These are phyloP conservation scores for Tanytarsus gracilentus DNA, from an alignment of 2,888 invertebrate genomes.

Conservation along the genomic window DNA sequence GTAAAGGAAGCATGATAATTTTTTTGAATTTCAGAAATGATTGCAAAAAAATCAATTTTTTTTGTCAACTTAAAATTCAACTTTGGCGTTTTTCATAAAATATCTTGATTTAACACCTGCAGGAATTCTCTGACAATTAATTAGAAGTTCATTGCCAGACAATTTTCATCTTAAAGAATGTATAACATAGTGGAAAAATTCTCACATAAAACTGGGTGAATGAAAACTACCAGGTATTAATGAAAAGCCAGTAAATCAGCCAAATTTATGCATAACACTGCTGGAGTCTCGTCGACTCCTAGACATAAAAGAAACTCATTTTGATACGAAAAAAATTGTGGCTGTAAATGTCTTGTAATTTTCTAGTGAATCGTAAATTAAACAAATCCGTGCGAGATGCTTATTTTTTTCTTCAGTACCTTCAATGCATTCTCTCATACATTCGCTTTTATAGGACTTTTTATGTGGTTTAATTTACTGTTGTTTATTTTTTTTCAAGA, in stretches of 20 bases:
- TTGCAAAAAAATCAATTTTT: too few relatives aligned
- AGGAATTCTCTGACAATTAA: too few relatives aligned
- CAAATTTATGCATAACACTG: conserved; percentile 10
- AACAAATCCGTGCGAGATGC: conserved; percentile 23
- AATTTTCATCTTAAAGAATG: too few relatives aligned
- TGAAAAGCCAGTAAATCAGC: conserved; percentile 21
- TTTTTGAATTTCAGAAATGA: too few relatives aligned
- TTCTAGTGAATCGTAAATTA: conserved; percentile 25
- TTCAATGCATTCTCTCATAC: not conserved
- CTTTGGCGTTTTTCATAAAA: too few relatives aligned
- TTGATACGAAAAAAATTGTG: conserved; percentile 21
- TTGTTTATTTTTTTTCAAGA: not conserved
- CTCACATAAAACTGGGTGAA: conserved; percentile 13
- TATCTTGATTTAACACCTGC: too few relatives aligned
- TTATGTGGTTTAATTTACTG: conserved; percentile 13
- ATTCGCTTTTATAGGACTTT: conserved; percentile 13
- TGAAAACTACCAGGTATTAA: conserved; percentile 9
- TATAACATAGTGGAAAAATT: conserved; percentile 1
- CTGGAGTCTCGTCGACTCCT: not conserved
- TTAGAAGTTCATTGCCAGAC: too few relatives aligned
- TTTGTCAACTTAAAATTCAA: too few relatives aligned
- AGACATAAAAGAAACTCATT: not conserved
- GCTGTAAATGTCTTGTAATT: conserved; percentile 1
- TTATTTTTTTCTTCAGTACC: not conserved
- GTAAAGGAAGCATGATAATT: too few relatives aligned